Base-by-base conservation (phyloP, 1,140 invertebrate genomes). In the Eriocheir sinensis region DNA sequence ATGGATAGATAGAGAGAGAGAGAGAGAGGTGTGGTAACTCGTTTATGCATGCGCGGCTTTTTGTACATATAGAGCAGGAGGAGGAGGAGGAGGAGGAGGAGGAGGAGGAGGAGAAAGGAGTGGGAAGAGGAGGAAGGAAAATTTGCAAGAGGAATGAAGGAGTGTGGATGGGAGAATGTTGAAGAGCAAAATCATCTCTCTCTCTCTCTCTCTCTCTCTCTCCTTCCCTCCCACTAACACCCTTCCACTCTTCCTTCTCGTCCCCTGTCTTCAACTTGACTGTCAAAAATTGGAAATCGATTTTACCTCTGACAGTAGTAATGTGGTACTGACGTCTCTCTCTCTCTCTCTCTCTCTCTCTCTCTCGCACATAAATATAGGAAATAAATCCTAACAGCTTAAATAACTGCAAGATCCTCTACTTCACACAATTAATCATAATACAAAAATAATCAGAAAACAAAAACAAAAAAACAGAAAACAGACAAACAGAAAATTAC, bases 301-400 rank as follows among this genome's bases (percentile, higher is more conserved):
- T 72, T 72, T 72, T 12, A 21, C 60, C 17, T 72, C 60, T 72
- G 4, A 72, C 60, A 72, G 60, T 72, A 72, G 60, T 72, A 72
- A 72, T 72, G 27, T 72, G 60, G 27, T 72, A 72, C 60, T 72
- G 60, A 72, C 60, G 60, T 72, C 60, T 72, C 27, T 72, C 60
- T 72, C 60, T 72, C 60, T 72, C 60, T 72, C 60, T 72, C 60
- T 72, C 60, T 72, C n/a, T n/a, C n/a, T n/a, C n/a, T 72, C 60
- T 72, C 60, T 72, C 60, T 72, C 60, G 27, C 60, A n/a, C n/a
- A n/a, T n/a, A n/a, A n/a, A n/a, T n/a, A n/a, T n/a, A n/a, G n/a
- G n/a, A n/a, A n/a, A n/a, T n/a, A n/a, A n/a, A n/a, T n/a, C n/a
- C n/a, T n/a, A n/a, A n/a, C n/a, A n/a, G n/a, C n/a, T n/a, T n/a